These are phyloP conservation scores for Hypocryptadius cinnamomeus DNA, from an alignment of 2,113 vertebrate species.

Conservation along the genomic window DNA sequence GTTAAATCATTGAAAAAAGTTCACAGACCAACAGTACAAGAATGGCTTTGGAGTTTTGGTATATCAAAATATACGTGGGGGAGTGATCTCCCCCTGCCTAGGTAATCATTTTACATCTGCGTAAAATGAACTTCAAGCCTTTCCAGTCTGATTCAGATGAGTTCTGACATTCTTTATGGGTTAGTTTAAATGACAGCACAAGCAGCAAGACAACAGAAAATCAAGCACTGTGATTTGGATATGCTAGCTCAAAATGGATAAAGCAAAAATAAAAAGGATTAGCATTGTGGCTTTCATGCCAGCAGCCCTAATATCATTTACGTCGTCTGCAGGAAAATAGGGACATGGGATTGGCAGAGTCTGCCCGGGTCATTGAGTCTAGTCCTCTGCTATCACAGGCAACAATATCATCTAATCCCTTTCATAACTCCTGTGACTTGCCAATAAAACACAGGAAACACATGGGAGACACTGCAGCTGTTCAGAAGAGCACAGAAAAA, in stretches of 20 bases:
- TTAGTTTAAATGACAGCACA: not conserved
- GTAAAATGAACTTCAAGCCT: not conserved
- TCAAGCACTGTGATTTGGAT: not conserved
- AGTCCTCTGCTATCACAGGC: not conserved
- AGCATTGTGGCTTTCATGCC: not conserved
- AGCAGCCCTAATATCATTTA: not conserved
- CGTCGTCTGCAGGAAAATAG: not conserved
- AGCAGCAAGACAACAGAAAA: not conserved
- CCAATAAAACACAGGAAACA: not conserved
- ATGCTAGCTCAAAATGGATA: slow-evolving; percentile 4
- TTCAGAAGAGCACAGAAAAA: slow-evolving; percentile 1
- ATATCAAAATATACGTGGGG: not conserved
- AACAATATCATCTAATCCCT: slow-evolving; percentile 2
- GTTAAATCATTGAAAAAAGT: not conserved
- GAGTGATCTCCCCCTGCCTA: not conserved
- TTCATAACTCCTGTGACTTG: slow-evolving; percentile 4
- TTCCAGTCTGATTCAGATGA: not conserved
- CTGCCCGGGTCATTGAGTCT: not conserved
- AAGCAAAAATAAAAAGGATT: slow-evolving; percentile 28
- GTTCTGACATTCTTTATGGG: not conserved
- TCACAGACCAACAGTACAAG: not conserved
- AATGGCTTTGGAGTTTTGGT: not conserved
- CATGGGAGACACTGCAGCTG: not conserved
- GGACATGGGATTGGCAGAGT: not conserved
- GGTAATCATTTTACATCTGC: not conserved